Percentiles rank a stretch among this genome's conserved stretches.
These are phyloP conservation scores for Aurelia aurita DNA, from an alignment of 30 jellyfish, hydroid and myxozoan genomes.

Conservation along the genomic window DNA sequence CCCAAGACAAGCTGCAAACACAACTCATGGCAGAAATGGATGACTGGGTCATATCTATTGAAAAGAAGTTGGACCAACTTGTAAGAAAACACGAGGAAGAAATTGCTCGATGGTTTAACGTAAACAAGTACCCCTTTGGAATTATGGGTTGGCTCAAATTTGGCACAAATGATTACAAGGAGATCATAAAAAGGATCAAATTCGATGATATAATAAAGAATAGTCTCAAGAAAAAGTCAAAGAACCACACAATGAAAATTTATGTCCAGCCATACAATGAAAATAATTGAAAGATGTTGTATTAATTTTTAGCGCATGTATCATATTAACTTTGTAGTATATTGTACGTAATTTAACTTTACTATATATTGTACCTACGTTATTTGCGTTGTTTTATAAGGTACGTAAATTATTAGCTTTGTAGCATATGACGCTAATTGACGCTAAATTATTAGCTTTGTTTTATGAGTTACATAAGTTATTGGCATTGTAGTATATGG, in stretches of 20 bases:
- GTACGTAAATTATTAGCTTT: too few relatives aligned
- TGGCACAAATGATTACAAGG: conserved; percentile 17
- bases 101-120: conserved; percentile 5
- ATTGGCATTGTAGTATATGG: too few relatives aligned
- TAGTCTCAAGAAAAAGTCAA: neutral
- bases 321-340: too few relatives aligned
- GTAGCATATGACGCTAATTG: too few relatives aligned
- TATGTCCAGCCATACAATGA: too few relatives aligned
- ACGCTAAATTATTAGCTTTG: too few relatives aligned
- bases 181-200: conserved; percentile 12
- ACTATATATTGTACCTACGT: too few relatives aligned
- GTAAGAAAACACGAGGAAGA: conserved; percentile 13
- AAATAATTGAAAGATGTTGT: too few relatives aligned
- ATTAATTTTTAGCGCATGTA: too few relatives aligned
- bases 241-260: neutral
- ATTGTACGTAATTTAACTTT: too few relatives aligned
- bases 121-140: conserved; percentile 14
- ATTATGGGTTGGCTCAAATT: conserved; percentile 18
- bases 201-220: conserved; percentile 25
- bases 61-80: neutral
- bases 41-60: neutral
- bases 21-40: neutral
- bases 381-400: too few relatives aligned
- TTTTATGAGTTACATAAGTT: too few relatives aligned
- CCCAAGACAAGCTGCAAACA: neutral